Base-by-base conservation (phyloP, 2,113 vertebrate species). In the Zeus faber region DNA sequence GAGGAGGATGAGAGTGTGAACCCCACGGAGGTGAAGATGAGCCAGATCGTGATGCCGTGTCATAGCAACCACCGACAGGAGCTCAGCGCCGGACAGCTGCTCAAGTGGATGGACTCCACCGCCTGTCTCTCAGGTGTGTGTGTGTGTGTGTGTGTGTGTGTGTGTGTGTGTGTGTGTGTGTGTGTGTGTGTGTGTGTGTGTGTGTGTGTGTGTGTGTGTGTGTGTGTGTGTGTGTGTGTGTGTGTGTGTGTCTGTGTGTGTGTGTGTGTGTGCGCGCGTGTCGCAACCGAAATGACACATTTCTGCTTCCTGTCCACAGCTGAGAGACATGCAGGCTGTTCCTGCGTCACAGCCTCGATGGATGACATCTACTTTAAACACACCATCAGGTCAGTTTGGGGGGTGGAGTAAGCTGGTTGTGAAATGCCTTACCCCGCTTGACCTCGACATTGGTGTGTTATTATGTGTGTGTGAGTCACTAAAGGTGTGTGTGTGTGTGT, bases 301-400 rank as follows among this genome's bases (percentile, higher is more conserved):
- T 11, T 56, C 11, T 70, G 35, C 62, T 53, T 79, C 11, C 7
- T 20, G 18, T 54, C 62, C 72, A 18, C 84, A 97, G 95, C 95
- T 1, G 95, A 98, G 82, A 89, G 92, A 68, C 96, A 97, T 0
- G 96, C 95, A 0, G 92, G 91, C 67, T 91, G 91, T 66, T 87
- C 91, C 6, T 98, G 96, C 8, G 93, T 98, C 82, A 98, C 96
- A 0, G 96, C 94, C 17, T 98, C 96, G 7, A 90, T 98, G 89
- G 96, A 98, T 1, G 96, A 98, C 52, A 97, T 98, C 85, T 87
- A 94, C 86, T 96, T 98, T 62, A 93, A 97, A 72, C 93, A 93
- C 16, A 97, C 93, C 49, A 96, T 97, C 69, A 93, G 93, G 96
- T 98, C 86, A 88, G 70, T 54, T n/a, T n/a, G n/a, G n/a, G n/a